Evolutionary conservation across 2,797 vertebrate species (phyloP).

Genomic region (Takifugu ocellatus): DNA sequence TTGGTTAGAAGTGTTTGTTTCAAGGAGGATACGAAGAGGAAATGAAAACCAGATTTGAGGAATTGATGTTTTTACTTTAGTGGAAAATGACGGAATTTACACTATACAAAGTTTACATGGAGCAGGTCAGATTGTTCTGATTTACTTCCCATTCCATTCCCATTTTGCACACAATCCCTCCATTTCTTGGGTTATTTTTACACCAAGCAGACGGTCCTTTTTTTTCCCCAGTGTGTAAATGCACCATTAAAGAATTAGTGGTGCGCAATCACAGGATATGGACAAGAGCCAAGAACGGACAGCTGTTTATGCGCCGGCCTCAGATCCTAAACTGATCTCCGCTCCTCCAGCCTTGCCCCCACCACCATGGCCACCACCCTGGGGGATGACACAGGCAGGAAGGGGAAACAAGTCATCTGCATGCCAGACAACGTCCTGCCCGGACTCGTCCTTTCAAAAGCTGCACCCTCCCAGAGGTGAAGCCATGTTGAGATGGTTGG

Average conservation of each 20-base stretch:
- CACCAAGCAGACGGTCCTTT: slow-evolving; percentile 22
- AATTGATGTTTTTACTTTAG: too few species aligned
- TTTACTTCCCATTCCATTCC: slow-evolving; percentile 12
- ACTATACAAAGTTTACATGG: neutral
- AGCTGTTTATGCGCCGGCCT: slow-evolving; percentile 40
- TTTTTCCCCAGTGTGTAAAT: slow-evolving; percentile 40
- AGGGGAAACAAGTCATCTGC: slow-evolving; percentile 32
- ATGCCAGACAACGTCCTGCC: slow-evolving; percentile 36
- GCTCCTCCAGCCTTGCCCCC: neutral
- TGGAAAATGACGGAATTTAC: too few species aligned
- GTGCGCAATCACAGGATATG: slow-evolving; percentile 29
- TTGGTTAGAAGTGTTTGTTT: too few species aligned
- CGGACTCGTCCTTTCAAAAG: slow-evolving; percentile 23
- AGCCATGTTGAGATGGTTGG: neutral
- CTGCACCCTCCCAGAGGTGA: neutral
- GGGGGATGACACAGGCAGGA: slow-evolving; percentile 28
- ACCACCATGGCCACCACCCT: neutral
- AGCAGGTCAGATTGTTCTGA: neutral
- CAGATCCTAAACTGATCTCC: slow-evolving; percentile 21
- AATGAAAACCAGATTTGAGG: too few species aligned
- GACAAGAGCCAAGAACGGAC: slow-evolving; percentile 30
- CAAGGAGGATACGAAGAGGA: too few species aligned
- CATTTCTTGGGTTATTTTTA: slow-evolving; percentile 35
- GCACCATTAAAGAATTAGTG: slow-evolving; percentile 36
- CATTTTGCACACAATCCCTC: slow-evolving; percentile 9